phyloP scores from a whole-genome alignment of 1,140 invertebrate genomes.

The Eumaeus atala region DNA sequence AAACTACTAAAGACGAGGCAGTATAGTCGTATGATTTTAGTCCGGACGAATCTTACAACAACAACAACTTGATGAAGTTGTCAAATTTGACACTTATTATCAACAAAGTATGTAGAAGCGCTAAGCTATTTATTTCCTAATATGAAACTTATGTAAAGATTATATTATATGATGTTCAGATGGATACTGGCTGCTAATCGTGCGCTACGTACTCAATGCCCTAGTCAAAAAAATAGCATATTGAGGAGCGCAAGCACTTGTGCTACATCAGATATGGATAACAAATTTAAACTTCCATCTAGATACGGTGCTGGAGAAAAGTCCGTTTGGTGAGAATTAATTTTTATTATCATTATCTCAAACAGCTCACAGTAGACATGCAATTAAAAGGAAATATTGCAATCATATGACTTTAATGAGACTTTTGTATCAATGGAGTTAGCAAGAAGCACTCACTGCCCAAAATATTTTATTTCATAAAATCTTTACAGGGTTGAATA shows the following conservation, averaged over 20 bases:
- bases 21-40: too few species aligned
- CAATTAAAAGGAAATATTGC: too few species aligned
- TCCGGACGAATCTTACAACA: too few species aligned
- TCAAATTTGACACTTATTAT: too few species aligned
- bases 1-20: too few species aligned
- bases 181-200: constrained; percentile 22
- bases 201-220: neutral
- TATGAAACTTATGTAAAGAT: too few species aligned
- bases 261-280: constrained; percentile 30
- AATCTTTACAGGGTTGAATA: constrained; percentile 91
- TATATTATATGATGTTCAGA: constrained; percentile 37
- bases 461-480: neutral
- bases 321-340: constrained; percentile 72
- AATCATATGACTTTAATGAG: too few species aligned
- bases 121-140: too few species aligned
- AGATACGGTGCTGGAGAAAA: constrained; percentile 77
- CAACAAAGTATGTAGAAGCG: too few species aligned
- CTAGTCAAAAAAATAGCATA: neutral
- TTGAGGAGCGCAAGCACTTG: constrained; percentile 12
- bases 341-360: neutral
- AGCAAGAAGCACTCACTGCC: neutral
- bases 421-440: neutral
- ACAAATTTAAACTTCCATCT: constrained; percentile 77
- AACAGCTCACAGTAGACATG: too few species aligned
- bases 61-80: too few species aligned